A percentile compares a stretch with the other conserved stretches of the same genome.
These are phyloP conservation scores for Pseudococcus jackbeardsleyi DNA, from an alignment of 2,888 invertebrate species.

Conservation along the genomic window DNA sequence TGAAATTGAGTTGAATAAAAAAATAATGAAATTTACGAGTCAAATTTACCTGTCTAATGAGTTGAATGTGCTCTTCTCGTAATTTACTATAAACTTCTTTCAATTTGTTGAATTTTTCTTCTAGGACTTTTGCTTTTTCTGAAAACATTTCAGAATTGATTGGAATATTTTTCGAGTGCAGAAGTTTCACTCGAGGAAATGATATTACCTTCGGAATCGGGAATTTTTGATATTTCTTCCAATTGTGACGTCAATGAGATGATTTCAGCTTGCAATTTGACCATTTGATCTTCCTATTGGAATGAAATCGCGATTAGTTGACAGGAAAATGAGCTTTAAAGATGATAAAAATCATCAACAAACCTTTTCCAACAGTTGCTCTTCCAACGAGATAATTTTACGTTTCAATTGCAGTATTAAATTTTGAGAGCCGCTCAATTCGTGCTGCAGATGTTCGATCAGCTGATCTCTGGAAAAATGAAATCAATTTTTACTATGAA, in stretches of 20 bases:
- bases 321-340: background rate
- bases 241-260: conserved; percentile 73
- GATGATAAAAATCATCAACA: background rate
- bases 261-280: conserved; percentile 74
- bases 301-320: background rate
- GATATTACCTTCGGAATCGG: conserved; percentile 73
- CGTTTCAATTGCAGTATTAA: conserved; percentile 73
- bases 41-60: conserved; percentile 83
- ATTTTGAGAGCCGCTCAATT: conserved; percentile 78
- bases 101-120: conserved; percentile 95
- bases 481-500: too few relatives aligned
- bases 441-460: conserved; percentile 84
- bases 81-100: conserved; percentile 95
- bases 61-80: conserved; percentile 92
- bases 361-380: conserved; percentile 70
- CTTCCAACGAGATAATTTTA: conserved; percentile 72
- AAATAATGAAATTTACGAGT: background rate
- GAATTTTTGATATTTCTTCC: conserved; percentile 71
- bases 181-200: too few relatives aligned
- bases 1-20: background rate
- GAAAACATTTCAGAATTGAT: too few relatives aligned
- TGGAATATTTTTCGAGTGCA: background rate
- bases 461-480: conserved; percentile 77
- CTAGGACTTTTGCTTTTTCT: conserved; percentile 85
- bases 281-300: conserved; percentile 72